Evolutionary conservation across 2,797 vertebrate genomes (phyloP).

Genomic region (Cyclura pinguis): DNA sequence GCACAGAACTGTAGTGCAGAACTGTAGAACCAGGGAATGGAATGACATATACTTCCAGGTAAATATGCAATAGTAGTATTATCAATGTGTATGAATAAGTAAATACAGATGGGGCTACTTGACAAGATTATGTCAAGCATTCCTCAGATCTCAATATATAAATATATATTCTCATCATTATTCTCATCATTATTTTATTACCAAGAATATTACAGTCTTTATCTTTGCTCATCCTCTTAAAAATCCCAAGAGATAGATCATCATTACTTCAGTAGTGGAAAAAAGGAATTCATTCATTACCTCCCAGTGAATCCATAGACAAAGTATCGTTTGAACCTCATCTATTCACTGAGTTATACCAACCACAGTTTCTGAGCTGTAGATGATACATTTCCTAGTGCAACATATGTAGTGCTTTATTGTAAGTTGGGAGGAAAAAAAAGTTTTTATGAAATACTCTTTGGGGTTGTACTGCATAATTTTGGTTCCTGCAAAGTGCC

Average conservation of each 20-base stretch:
- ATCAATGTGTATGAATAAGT: neutral
- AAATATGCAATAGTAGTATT: neutral
- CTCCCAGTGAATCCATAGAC: neutral
- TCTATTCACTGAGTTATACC: neutral
- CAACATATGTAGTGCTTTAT: neutral
- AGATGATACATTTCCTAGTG: neutral
- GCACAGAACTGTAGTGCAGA: neutral
- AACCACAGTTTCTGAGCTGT: neutral
- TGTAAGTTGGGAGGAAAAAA: conserved; percentile 10
- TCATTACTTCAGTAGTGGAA: neutral
- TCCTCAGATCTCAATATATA: neutral
- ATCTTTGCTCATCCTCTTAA: neutral
- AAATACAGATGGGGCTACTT: neutral
- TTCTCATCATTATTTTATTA: neutral
- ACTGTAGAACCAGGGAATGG: neutral
- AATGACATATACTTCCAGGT: neutral
- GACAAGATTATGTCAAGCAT: neutral
- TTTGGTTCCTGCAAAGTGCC: conserved; percentile 43
- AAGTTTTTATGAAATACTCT: neutral
- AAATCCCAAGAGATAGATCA: neutral
- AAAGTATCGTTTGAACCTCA: neutral
- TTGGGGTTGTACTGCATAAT: conserved; percentile 32
- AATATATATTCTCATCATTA: neutral
- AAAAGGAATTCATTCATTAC: neutral
- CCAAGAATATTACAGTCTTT: neutral